Percentiles rank a stretch among this genome's conserved stretches.
phyloP scores from a whole-genome alignment of 30 jellyfish, hydroid and myxozoan genomes.

The Cassiopea andromeda region DNA sequence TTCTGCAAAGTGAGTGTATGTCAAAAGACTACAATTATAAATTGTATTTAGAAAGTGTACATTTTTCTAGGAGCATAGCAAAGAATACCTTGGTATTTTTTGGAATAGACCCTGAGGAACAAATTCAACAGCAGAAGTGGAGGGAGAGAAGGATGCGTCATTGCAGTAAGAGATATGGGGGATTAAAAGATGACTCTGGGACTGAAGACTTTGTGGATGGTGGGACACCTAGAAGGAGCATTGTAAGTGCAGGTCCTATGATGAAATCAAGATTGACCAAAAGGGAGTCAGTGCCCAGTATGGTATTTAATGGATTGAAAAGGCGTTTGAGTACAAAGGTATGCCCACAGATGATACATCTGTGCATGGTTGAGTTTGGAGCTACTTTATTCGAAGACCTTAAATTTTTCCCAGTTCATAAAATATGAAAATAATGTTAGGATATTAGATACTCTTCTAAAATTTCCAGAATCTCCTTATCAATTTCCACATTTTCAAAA shows the following conservation, averaged over 20 bases:
- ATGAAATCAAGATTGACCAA: constrained; percentile 44
- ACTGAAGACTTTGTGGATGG: constrained; percentile 10
- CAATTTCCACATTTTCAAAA: no score
- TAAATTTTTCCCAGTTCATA: no score
- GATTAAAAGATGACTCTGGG: constrained; percentile 62
- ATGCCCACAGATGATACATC: neutral
- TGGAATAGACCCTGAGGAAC: constrained; percentile 61
- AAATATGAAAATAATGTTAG: no score
- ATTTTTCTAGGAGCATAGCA: constrained; percentile 65
- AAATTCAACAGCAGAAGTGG: constrained; percentile 73
- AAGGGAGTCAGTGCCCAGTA: constrained; percentile 79
- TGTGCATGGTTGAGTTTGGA: neutral
- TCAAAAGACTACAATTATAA: no score
- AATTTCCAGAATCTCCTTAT: no score
- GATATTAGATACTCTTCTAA: no score
- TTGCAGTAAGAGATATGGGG: constrained; percentile 75
- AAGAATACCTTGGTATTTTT: constrained; percentile 58
- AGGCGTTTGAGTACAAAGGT: constrained; percentile 74
- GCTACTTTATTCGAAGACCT: no score
- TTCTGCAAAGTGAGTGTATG: no score
- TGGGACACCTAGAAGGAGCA: constrained; percentile 59
- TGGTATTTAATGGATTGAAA: constrained; percentile 74
- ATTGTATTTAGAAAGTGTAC: no score
- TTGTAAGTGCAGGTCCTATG: constrained; percentile 49
- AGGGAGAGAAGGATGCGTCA: constrained; percentile 71